Percentiles rank a stretch among this genome's conserved stretches.
phyloP scores from a whole-genome alignment of 2,888 invertebrate species.

The Yponomeuta malinellus region DNA sequence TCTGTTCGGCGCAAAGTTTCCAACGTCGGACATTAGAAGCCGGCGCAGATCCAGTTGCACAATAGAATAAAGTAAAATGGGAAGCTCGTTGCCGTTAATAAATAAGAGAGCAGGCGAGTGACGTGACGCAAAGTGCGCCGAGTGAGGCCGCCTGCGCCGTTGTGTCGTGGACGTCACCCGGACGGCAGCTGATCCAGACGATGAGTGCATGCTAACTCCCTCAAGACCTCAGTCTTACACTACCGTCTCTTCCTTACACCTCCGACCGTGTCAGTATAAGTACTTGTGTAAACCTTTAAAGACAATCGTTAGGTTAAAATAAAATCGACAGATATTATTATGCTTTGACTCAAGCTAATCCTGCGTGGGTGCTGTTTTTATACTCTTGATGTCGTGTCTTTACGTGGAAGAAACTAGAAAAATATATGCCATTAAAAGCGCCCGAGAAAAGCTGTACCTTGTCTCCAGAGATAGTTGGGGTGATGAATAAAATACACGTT shows the following conservation, averaged over 20 bases:
- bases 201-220: not conserved
- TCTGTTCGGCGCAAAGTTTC: slow-evolving; percentile 62
- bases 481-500: slow-evolving; percentile 64
- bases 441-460: not conserved
- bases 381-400: not conserved
- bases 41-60: slow-evolving; percentile 61
- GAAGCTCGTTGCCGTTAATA: slow-evolving; percentile 75
- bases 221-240: not conserved
- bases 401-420: not conserved
- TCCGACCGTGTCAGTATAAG: not conserved
- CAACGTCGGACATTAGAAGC: slow-evolving; percentile 64
- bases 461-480: slow-evolving; percentile 21
- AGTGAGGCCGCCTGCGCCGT: slow-evolving; percentile 29
- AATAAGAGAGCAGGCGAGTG: slow-evolving; percentile 69
- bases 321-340: not conserved
- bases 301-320: not conserved
- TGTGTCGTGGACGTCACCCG: not conserved
- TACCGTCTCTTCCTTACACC: not conserved
- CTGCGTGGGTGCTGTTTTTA: not conserved
- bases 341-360: not conserved
- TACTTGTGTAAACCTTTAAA: not conserved
- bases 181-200: not conserved
- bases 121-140: slow-evolving; percentile 64
- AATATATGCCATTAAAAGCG: not conserved
- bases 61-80: slow-evolving; percentile 74